Percentiles rank a stretch among this genome's conserved stretches.
phyloP scores from a whole-genome alignment of 2,888 invertebrate genomes.

The Cheilosia impressa region DNA sequence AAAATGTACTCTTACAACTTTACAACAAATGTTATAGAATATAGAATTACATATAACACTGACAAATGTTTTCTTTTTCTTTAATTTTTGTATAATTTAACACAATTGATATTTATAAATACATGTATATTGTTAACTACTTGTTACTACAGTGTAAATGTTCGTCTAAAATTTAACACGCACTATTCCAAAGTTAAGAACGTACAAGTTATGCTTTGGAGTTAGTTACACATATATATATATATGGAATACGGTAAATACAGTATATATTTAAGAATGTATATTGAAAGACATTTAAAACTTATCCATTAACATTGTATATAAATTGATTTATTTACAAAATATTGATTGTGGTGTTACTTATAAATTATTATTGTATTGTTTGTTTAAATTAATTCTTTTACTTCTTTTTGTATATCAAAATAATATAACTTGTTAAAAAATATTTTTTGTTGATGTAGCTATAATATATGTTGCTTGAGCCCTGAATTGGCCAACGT shows the following conservation, averaged over 20 bases:
- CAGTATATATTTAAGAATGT: slow-evolving; percentile 22
- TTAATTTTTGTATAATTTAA: slow-evolving; percentile 34
- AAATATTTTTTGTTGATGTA: slow-evolving; percentile 20
- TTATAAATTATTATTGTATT: slow-evolving; percentile 69
- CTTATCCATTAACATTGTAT: slow-evolving; percentile 48
- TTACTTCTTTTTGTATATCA: slow-evolving; percentile 35
- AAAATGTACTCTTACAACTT: slow-evolving; percentile 48
- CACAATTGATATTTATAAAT: slow-evolving; percentile 33
- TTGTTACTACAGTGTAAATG: slow-evolving; percentile 60
- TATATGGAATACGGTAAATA: slow-evolving; percentile 32
- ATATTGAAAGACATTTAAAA: slow-evolving; percentile 50
- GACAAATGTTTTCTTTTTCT: slow-evolving; percentile 21
- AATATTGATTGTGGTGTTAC: slow-evolving; percentile 56
- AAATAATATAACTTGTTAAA: slow-evolving; percentile 30
- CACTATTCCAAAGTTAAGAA: slow-evolving; percentile 36
- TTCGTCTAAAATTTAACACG: slow-evolving; percentile 69
- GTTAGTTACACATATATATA: not conserved
- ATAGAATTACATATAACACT: slow-evolving; percentile 46
- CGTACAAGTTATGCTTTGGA: not conserved
- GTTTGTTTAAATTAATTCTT: slow-evolving; percentile 35
- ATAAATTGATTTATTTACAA: slow-evolving; percentile 53
- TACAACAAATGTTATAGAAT: slow-evolving; percentile 40
- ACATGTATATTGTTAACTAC: slow-evolving; percentile 60
- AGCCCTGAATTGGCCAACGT: slow-evolving; percentile 44
- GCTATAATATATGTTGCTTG: slow-evolving; percentile 14